phyloP scores from a whole-genome alignment of 2,888 invertebrate genomes.

The Drosophila fulvimacula region DNA sequence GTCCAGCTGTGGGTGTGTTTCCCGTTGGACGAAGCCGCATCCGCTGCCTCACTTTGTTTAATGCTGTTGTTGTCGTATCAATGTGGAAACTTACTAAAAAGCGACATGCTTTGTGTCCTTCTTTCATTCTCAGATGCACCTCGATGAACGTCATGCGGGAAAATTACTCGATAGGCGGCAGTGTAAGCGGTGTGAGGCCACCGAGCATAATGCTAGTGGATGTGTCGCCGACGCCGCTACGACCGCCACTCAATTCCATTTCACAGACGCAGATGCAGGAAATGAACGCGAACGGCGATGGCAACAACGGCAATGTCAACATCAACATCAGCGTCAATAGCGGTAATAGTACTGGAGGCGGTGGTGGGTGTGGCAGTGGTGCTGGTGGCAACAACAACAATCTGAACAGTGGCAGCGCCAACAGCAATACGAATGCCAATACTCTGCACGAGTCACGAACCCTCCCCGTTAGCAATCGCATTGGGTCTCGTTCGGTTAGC shows the following conservation, averaged over 20 bases:
- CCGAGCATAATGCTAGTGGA: slow-evolving; percentile 84
- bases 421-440: slow-evolving; percentile 9
- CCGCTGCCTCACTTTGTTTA: slow-evolving; percentile 20
- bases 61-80: slow-evolving; percentile 30
- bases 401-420: slow-evolving; percentile 6
- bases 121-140: slow-evolving; percentile 87
- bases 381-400: slow-evolving; percentile 6
- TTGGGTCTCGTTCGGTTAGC: slow-evolving; percentile 87
- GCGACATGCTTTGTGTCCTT: slow-evolving; percentile 45
- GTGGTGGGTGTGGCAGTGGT: background rate
- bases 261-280: slow-evolving; percentile 84
- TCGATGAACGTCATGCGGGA: slow-evolving; percentile 93
- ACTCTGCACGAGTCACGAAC: slow-evolving; percentile 87
- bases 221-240: slow-evolving; percentile 84
- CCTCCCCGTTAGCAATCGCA: slow-evolving; percentile 87
- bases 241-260: slow-evolving; percentile 85
- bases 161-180: slow-evolving; percentile 86
- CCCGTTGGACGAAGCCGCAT: slow-evolving; percentile 12
- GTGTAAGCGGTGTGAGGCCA: slow-evolving; percentile 86
- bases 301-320: slow-evolving; percentile 40
- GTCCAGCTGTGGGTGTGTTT: background rate
- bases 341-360: slow-evolving; percentile 28
- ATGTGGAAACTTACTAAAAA: slow-evolving; percentile 29
- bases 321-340: slow-evolving; percentile 27
- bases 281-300: slow-evolving; percentile 69